Base-by-base conservation (phyloP, 1,140 invertebrate genomes). In the Glomeris maerens region DNA sequence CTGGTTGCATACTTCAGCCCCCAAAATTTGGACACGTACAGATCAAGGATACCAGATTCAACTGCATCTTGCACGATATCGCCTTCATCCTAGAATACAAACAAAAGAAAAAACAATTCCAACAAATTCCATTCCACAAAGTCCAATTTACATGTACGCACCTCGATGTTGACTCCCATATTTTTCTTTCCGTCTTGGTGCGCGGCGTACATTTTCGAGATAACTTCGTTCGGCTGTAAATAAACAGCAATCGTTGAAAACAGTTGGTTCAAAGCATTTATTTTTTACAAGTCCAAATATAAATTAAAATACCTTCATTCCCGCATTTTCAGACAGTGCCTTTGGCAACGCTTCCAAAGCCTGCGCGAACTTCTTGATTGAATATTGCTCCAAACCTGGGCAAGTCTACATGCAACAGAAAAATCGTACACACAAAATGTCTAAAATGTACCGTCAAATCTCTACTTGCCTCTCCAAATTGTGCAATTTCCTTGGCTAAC, bases 361-460 rank as follows among this genome's bases (percentile, higher is more conserved):
- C 47, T 81, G 76, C 26, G 89, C 89, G 70, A 95, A 98, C 64
- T 92, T 94, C 53, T 89, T 79, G 1, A 97, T 86, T 25, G 94
- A 84, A 70, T 98, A 99, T 64, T 98, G 95, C 63, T 97, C 91
- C 47, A 99, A 70, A 4, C 94, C 94, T 2, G 92, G 86, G 38
- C 90, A 69, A 27, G 84, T 92, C 57, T 69, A 52, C 26, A 60
- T 48, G 13, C 39, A n/a, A n/a, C n/a, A n/a, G n/a, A n/a, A 50
- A 51, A 36, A 45, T 42, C 21, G 51, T 45, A 26, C 20, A 4
- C n/a, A 28, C 22, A 14, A 17, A 47, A 21, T 52, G 17, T 21
- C 27, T 47, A 31, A 48, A 17, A 45, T 38, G 39, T n/a, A 17
- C 41, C 21, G 5, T 50, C 17, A 36, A 47, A 50, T 36, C 20